These are phyloP conservation scores for human DNA, from an alignment of 2,113 vertebrate genomes.

Conservation along the genomic window GRCh38 chrX:97715501-97716000, in stretches of 20 bases:
- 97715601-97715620: neutral
- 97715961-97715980: neutral
- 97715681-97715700: neutral
- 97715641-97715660: conserved; percentile 31
- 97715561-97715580: no score
- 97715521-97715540: no score
- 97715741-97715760: conserved; percentile 2
- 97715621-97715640: neutral
- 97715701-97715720: neutral
- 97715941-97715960: conserved; percentile 27
- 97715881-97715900: neutral
- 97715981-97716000: neutral
- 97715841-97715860: neutral
- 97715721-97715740: neutral
- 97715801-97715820: conserved; percentile 38
- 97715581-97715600: neutral
- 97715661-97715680: neutral
- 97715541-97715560: no score
- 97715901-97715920: neutral
- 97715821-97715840: neutral
- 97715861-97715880: neutral
- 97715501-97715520: no score
- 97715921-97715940: conserved; percentile 1
- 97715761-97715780: neutral
- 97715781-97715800: conserved; percentile 38